These are phyloP conservation scores for Pimephales promelas DNA, from an alignment of 2,113 vertebrate species.

Conservation along the genomic window DNA sequence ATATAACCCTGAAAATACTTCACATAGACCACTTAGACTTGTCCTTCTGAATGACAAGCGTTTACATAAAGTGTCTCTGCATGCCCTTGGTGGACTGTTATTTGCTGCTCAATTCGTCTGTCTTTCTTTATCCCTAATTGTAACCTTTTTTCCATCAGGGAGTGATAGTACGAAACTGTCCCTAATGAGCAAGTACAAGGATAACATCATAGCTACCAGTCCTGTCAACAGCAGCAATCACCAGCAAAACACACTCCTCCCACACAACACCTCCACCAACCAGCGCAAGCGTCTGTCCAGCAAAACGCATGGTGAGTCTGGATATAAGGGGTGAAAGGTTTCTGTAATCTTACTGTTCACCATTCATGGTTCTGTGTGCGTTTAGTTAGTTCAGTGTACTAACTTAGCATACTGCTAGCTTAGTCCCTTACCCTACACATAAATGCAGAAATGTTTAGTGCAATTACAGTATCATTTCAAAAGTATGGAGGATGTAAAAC, in stretches of 20 bases:
- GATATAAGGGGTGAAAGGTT: not conserved
- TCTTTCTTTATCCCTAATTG: conserved; percentile 45
- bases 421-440: not conserved
- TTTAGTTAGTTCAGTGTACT: not conserved
- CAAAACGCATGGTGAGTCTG: conserved; percentile 88
- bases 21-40: not conserved
- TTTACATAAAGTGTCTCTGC: conserved; percentile 23
- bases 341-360: not conserved
- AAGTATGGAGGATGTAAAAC: not conserved
- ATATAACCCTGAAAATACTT: conserved; percentile 12
- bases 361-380: not conserved
- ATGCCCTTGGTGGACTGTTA: conserved; percentile 1
- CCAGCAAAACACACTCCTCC: conserved; percentile 93
- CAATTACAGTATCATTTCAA: not conserved
- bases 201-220: conserved; percentile 97
- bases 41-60: conserved; percentile 19
- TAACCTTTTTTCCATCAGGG: conserved; percentile 74
- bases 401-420: not conserved
- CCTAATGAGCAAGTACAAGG: conserved; percentile 99
- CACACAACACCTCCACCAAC: conserved; percentile 91
- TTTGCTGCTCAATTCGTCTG: conserved; percentile 27
- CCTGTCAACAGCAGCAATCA: conserved; percentile 94
- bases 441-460: not conserved
- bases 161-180: conserved; percentile 95
- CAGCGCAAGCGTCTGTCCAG: conserved; percentile 95